Evolutionary conservation across 2,888 invertebrate species (phyloP).

Genomic region (Rotaria sp.): DNA sequence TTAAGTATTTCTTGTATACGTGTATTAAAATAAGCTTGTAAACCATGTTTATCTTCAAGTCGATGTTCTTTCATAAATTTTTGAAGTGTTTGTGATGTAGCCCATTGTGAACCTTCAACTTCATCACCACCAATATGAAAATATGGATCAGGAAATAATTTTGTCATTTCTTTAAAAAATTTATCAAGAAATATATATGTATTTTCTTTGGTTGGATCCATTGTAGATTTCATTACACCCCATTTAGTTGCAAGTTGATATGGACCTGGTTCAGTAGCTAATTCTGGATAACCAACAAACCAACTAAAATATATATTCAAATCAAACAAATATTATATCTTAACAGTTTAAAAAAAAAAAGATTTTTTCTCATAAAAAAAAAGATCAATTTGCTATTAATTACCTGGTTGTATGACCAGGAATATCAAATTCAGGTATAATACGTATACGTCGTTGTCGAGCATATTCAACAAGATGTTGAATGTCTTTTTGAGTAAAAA

Average conservation of each 20-base stretch:
- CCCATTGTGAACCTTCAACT: conserved; percentile 31
- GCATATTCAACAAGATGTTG: conserved; percentile 36
- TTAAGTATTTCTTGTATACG: neutral
- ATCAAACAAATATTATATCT: neutral
- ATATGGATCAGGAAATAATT: conserved; percentile 38
- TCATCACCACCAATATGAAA: conserved; percentile 41
- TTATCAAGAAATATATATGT: conserved; percentile 47
- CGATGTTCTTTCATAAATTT: neutral
- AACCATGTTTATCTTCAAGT: neutral
- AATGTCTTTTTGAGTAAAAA: conserved; percentile 37
- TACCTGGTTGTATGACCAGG: conserved; percentile 49
- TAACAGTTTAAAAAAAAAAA: too few relatives aligned
- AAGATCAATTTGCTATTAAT: neutral
- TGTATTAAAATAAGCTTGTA: neutral
- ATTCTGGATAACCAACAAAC: conserved; percentile 45
- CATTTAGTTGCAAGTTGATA: neutral
- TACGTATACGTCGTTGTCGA: conserved; percentile 34
- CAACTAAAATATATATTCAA: conserved; percentile 44
- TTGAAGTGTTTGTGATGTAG: neutral
- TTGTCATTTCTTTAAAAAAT: conserved; percentile 48
- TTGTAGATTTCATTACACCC: conserved; percentile 30
- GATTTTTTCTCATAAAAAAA: neutral
- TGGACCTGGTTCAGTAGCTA: conserved; percentile 46
- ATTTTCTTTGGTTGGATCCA: conserved; percentile 47
- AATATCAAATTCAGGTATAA: conserved; percentile 38